Conservation (phyloP, 1,140 invertebrate genomes). For the Lineus longissimus region DNA sequence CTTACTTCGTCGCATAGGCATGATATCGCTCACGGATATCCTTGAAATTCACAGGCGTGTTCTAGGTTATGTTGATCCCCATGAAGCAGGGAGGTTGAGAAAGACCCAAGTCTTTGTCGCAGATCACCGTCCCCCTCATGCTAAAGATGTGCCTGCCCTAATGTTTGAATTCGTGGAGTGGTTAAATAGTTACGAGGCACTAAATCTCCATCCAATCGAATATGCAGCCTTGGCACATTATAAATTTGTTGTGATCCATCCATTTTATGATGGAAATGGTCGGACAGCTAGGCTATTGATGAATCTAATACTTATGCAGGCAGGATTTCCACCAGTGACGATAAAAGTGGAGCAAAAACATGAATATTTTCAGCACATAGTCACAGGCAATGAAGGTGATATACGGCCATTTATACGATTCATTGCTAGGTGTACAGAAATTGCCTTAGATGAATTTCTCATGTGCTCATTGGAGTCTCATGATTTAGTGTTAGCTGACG, state of each 20-base stretch:
- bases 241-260: conserved; percentile 90
- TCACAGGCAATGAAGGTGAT: conserved; percentile 75
- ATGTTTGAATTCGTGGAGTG: conserved; percentile 87
- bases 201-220: conserved; percentile 65
- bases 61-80: conserved; percentile 78
- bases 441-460: conserved; percentile 83
- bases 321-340: conserved; percentile 94
- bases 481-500: not conserved
- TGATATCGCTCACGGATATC: conserved; percentile 78
- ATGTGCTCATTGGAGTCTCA: conserved; percentile 13
- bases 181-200: conserved; percentile 79
- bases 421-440: conserved; percentile 89
- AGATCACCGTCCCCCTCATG: conserved; percentile 81
- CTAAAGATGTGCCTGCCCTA: conserved; percentile 71
- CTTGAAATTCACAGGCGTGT: conserved; percentile 89
- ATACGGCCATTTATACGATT: conserved; percentile 82
- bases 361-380: conserved; percentile 74
- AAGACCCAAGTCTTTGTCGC: conserved; percentile 78
- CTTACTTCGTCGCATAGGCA: conserved; percentile 64
- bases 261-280: conserved; percentile 76
- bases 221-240: conserved; percentile 93
- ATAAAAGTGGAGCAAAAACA: conserved; percentile 84
- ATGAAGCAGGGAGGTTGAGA: conserved; percentile 55
- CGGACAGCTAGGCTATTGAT: conserved; percentile 89
- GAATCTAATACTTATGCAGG: conserved; percentile 96